Evolutionary conservation across 2,797 vertebrate species (phyloP), one percentile per base, ranked within the genome.

Genomic region (Lateolabrax maculatus): DNA sequence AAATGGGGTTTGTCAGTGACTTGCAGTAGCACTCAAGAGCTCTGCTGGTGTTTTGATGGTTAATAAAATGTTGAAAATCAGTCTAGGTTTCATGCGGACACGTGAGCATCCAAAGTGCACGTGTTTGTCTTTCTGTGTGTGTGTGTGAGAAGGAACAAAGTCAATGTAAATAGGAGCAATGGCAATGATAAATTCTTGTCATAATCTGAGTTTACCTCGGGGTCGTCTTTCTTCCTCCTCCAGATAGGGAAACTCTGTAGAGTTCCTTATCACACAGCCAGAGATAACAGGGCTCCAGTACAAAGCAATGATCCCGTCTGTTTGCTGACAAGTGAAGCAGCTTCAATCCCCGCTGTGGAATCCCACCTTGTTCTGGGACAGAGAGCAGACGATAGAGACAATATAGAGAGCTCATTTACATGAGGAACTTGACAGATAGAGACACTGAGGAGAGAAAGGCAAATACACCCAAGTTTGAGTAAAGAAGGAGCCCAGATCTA

Each of bases 181-280:
- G 63, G 80, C 72, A 65, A 75, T 78, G 87, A 90, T 90, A 90
- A 87, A 89, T 88, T 72, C 83, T 76, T 79, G 84, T 90, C 81
- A 90, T 86, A 89, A 90, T 87, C 84, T 85, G 48, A 73, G 71
- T 7, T 82, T 89, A 90, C 88, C 77, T 83, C 55, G 0, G 90
- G 87, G 87, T 87, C 27, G 83, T 77, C 87, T 91, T 88, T 90
- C 70, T 88, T 89, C 85, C 70, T 87, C 73, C 60, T 83, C 81
- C 78, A 85, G 86, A 87, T 84, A 89, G 74, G 73, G 62, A 78
- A 89, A 85, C 84, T 90, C 87, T 75, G 75, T 19, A 58, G 89
- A 90, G 89, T 86, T 88, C 68, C 81, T 87, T 91, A 92, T 93
- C 90, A 90, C 81, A 84, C 74, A 82, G 77, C 75, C 69, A n/a